These are phyloP conservation scores for Drosophila barbarae DNA, from an alignment of 2,888 invertebrate genomes.

Conservation along the genomic window DNA sequence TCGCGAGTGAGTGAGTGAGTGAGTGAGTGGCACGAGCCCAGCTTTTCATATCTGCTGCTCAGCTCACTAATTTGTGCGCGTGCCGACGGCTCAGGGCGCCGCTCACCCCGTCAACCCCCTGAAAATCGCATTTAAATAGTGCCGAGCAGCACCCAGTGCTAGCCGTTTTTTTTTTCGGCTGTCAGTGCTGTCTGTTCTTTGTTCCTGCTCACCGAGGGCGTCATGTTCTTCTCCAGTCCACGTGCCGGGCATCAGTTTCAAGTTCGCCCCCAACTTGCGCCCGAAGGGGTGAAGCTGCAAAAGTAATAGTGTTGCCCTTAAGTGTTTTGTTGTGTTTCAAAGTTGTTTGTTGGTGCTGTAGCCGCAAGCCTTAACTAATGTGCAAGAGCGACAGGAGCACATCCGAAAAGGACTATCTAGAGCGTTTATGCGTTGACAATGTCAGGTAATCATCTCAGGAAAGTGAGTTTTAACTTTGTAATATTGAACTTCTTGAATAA, in stretches of 20 bases:
- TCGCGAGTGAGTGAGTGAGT: conserved; percentile 35
- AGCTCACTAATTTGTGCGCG: conserved; percentile 71
- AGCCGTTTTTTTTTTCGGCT: conserved; percentile 22
- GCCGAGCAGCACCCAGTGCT: conserved; percentile 17
- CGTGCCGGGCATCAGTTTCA: conserved; percentile 75
- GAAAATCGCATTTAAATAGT: conserved; percentile 68
- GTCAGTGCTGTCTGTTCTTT: conserved; percentile 27
- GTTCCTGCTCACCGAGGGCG: conserved; percentile 39
- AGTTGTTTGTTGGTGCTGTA: conserved; percentile 25
- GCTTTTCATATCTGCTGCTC: conserved; percentile 62
- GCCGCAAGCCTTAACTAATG: conserved; percentile 67
- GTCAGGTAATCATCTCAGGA: neutral
- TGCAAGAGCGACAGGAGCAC: conserved; percentile 55
- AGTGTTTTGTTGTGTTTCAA: conserved; percentile 68
- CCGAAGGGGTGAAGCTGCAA: conserved; percentile 24
- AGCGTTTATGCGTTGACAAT: neutral
- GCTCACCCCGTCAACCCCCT: conserved; percentile 8
- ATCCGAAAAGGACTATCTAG: neutral
- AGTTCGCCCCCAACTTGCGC: conserved; percentile 39
- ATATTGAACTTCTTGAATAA: neutral
- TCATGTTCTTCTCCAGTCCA: conserved; percentile 56
- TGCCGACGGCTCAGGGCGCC: conserved; percentile 53
- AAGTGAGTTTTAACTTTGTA: neutral
- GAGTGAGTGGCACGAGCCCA: conserved; percentile 58
- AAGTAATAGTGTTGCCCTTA: conserved; percentile 72